phyloP scores from a whole-genome alignment of 2,113 vertebrate genomes.

The Neolamprologus hecqui region DNA sequence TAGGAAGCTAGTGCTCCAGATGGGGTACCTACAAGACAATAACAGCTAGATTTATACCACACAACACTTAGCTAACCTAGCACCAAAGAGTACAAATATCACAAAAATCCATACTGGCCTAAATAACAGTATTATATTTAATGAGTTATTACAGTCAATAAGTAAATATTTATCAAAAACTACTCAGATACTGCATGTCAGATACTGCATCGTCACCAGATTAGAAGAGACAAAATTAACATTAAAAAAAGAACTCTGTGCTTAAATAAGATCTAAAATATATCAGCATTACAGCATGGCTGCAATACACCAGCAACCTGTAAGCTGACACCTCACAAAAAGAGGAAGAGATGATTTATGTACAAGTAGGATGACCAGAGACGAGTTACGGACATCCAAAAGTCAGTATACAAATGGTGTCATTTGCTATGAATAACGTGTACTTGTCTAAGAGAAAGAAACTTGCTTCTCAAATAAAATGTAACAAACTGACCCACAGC shows the following conservation, averaged over 20 bases:
- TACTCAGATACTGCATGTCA: neutral
- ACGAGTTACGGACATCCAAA: neutral
- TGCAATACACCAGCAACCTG: neutral
- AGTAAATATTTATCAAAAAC: neutral
- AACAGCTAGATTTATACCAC: slow-evolving; percentile 10
- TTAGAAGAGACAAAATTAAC: neutral
- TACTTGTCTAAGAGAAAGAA: neutral
- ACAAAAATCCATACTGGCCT: neutral
- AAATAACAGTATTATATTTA: neutral
- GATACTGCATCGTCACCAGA: neutral
- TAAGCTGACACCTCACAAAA: neutral
- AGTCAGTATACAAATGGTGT: neutral
- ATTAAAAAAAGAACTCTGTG: neutral
- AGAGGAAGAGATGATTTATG: neutral
- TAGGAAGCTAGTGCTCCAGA: slow-evolving; percentile 72
- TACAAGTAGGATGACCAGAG: neutral
- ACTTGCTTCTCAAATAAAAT: neutral
- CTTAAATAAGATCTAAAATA: neutral
- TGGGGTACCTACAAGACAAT: slow-evolving; percentile 66
- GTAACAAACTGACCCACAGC: neutral
- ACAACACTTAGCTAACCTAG: neutral
- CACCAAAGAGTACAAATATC: neutral
- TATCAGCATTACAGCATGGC: neutral
- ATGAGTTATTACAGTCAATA: neutral
- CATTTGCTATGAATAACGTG: neutral